Evolutionary conservation across 2,113 vertebrate species (phyloP).

Genomic region (Brachyhypopomus occidentalis): DNA sequence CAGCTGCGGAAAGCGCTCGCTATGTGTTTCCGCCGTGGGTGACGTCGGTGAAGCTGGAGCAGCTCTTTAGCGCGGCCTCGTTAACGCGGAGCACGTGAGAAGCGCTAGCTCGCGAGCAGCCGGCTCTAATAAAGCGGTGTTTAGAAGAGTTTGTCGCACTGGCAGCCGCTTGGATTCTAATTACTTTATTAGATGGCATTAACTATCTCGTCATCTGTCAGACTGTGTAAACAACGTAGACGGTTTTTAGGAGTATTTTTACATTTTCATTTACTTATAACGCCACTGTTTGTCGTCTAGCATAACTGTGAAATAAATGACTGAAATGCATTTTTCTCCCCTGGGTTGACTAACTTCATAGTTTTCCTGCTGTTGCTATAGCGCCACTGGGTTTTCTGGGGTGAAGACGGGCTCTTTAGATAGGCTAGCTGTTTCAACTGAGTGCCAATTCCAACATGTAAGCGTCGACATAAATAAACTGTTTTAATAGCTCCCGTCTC

Average conservation of each 20-base stretch:
- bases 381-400: too few species aligned
- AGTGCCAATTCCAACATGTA: background rate
- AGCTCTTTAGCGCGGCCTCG: constrained; percentile 75
- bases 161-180: constrained; percentile 79
- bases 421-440: too few species aligned
- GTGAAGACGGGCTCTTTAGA: too few species aligned
- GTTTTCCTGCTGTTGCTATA: too few species aligned
- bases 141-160: constrained; percentile 84
- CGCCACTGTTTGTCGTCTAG: constrained; percentile 49
- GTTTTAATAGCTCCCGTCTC: constrained; percentile 35
- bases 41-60: constrained; percentile 43
- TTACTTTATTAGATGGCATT: constrained; percentile 81
- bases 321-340: constrained; percentile 18
- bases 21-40: too few species aligned
- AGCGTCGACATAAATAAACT: constrained; percentile 40
- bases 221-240: constrained; percentile 64
- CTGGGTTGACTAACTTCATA: too few species aligned
- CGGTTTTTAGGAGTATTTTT: constrained; percentile 55
- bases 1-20: too few species aligned
- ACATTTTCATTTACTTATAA: constrained; percentile 72
- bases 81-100: constrained; percentile 83
- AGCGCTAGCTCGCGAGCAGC: constrained; percentile 76
- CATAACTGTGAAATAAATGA: constrained; percentile 55
- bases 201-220: constrained; percentile 77
- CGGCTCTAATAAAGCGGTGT: constrained; percentile 79